Percentiles rank a stretch among this genome's conserved stretches.
Evolutionary conservation across 2,113 vertebrate species (phyloP).

Genomic region (Meles meles): DNA sequence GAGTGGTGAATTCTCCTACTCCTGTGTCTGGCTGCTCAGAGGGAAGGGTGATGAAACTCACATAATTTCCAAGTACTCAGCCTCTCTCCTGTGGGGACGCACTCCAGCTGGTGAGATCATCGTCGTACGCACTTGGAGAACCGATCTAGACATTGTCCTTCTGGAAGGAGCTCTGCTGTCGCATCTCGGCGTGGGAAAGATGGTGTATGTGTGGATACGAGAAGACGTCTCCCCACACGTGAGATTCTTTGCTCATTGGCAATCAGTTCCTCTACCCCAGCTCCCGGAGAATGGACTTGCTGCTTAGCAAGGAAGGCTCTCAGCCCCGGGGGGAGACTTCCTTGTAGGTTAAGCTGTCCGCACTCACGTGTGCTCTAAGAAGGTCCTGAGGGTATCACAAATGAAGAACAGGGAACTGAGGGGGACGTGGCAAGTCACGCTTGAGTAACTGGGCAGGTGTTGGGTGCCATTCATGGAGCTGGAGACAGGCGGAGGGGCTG

Average conservation of each 20-base stretch:
- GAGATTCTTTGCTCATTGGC: neutral
- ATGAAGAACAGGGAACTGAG: neutral
- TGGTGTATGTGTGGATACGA: neutral
- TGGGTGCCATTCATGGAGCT: neutral
- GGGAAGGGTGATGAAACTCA: neutral
- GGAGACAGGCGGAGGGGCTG: neutral
- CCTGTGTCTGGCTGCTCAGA: neutral
- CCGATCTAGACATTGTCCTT: neutral
- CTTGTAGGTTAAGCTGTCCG: neutral
- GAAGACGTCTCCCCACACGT: neutral
- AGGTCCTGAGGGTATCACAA: neutral
- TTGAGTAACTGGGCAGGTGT: neutral
- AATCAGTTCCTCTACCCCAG: neutral
- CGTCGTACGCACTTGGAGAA: fast-evolving
- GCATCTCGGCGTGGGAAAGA: neutral
- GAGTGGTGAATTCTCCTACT: neutral
- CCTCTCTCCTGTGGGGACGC: neutral
- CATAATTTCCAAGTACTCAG: neutral
- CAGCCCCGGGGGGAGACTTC: neutral
- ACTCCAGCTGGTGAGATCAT: neutral
- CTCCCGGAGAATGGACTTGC: neutral
- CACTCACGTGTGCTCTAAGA: neutral
- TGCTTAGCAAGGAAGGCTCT: neutral
- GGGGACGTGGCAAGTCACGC: neutral
- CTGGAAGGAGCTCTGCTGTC: neutral